Base-by-base conservation (phyloP, 2,113 vertebrate genomes). In the Chloroceryle aenea region DNA sequence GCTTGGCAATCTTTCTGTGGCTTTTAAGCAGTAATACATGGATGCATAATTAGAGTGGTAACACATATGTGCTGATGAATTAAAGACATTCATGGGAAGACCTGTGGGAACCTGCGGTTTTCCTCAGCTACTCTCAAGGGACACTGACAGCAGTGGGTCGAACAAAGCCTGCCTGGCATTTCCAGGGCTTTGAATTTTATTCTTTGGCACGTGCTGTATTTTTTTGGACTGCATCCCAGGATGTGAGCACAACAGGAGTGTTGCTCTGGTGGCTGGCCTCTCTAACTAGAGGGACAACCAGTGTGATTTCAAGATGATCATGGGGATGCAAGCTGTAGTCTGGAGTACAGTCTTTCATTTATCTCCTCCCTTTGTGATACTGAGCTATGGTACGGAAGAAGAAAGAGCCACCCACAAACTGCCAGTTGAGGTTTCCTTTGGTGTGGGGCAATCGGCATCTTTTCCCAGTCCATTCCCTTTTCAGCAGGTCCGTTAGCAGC, bases 111-210 rank as follows among this genome's bases (percentile, higher is more conserved):
- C 58, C 77, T 43, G 6, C 64, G 69, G 2, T 3, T 77, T 89
- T 81, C 55, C 59, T 71, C 32, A 6, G 38, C 69, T 56, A 0
- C 50, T 62, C 38, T 11, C 38, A 43, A 34, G 21, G 45, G 56
- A 18, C 36, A 23, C n/a, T 3, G 12, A 22, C 69, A 93, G 74
- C 59, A 53, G 0, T 25, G 61, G 63, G 63, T 48, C 69, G 45
- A 91, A 56, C 1, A 10, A 81, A 87, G 69, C 36, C 73, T 84
- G 68, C 77, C 85, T 91, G 63, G 21, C 5, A 10, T 64, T 89
- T 58, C 14, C 58, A 88, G 38, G 67, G 67, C 67, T 94, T 86
- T 89, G 38, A 90, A 25, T 71, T 90, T 76, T 32, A 40, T 68
- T 42, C 87, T 84, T 68, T 62, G 79, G 52, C 75, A 63, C 0